Evolutionary conservation across 2,888 invertebrate genomes (phyloP).

Genomic region (Dryobota labecula): DNA sequence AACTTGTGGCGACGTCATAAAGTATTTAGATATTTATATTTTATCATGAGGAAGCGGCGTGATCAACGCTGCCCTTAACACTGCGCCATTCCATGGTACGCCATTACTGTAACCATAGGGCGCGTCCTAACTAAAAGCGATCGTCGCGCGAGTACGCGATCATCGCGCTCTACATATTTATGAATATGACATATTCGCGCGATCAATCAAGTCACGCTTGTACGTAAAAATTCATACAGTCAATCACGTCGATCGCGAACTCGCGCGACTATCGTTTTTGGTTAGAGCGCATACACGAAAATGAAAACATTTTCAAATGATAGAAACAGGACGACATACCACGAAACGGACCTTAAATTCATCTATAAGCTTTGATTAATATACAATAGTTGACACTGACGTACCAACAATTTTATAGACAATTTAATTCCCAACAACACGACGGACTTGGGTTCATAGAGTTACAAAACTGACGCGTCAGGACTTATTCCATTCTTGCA

Average conservation of each 20-base stretch:
- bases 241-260: too few relatives aligned
- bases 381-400: conserved; percentile 36
- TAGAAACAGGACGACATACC: conserved; percentile 27
- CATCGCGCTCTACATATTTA: too few relatives aligned
- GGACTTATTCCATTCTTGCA: conserved; percentile 63
- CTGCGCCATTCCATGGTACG: conserved; percentile 45
- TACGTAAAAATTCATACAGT: too few relatives aligned
- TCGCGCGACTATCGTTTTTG: too few relatives aligned
- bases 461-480: conserved; percentile 60
- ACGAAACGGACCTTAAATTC: conserved; percentile 36
- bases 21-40: conserved; percentile 34
- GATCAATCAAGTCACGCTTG: too few relatives aligned
- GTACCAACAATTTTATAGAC: conserved; percentile 48
- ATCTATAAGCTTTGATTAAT: conserved; percentile 53
- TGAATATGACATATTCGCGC: too few relatives aligned
- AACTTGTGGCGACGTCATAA: conserved; percentile 29
- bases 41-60: conserved; percentile 43
- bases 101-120: conserved; percentile 18
- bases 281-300: too few relatives aligned
- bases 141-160: too few relatives aligned
- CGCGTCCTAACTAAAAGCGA: too few relatives aligned
- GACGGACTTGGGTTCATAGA: conserved; percentile 42
- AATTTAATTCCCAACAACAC: conserved; percentile 47
- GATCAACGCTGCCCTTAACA: conserved; percentile 36
- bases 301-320: conserved; percentile 30